Conservation (phyloP, 2,797 vertebrate genomes). For the Phylloscopus collybita region DNA sequence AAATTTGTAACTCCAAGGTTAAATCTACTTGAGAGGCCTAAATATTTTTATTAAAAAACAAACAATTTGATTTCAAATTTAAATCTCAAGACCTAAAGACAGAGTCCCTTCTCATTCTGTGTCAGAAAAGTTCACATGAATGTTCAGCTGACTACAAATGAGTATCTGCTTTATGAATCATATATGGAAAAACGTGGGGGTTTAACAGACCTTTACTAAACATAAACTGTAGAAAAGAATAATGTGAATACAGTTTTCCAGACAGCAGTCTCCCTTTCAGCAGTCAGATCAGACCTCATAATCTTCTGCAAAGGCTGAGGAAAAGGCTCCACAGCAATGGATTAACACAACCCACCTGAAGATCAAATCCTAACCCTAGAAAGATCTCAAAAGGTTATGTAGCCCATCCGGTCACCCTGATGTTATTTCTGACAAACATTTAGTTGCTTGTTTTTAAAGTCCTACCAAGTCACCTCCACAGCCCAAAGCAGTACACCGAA, state of each 20-base stretch:
- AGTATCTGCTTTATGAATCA: neutral
- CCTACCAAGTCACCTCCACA: neutral
- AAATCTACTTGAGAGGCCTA: neutral
- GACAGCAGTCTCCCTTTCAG: neutral
- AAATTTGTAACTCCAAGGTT: neutral
- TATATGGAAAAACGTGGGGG: rapidly evolving
- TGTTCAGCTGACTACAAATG: neutral
- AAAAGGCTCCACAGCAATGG: neutral
- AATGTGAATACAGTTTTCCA: neutral
- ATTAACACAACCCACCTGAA: neutral
- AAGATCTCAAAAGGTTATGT: neutral
- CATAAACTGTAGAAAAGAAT: neutral
- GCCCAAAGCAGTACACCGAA: neutral
- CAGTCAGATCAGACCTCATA: neutral
- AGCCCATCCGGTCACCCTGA: neutral
- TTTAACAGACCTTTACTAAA: neutral
- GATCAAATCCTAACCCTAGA: neutral
- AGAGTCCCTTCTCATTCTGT: neutral
- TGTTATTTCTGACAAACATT: neutral
- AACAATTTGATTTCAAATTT: neutral
- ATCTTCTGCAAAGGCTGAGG: neutral
- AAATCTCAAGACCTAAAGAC: neutral
- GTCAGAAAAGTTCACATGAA: neutral
- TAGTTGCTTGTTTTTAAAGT: neutral
- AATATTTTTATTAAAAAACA: neutral